Conservation (phyloP, 1,140 invertebrate species). For the Nylanderia fulva region DNA sequence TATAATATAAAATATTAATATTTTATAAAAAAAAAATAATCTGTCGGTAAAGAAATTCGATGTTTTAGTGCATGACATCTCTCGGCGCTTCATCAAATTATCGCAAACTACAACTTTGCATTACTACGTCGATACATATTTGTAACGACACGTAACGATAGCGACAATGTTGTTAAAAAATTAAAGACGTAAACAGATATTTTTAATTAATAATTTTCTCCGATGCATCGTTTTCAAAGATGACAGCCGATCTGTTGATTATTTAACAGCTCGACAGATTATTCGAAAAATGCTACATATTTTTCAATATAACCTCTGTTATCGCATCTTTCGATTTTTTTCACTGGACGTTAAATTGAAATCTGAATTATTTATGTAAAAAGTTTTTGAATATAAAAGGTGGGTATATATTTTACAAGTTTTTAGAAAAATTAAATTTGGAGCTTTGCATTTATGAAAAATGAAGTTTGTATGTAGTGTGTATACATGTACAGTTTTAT, state of each 20-base stretch:
- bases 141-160: no score
- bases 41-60: no score
- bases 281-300: conserved; percentile 18
- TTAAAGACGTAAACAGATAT: no score
- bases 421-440: not conserved
- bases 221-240: not conserved
- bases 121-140: no score
- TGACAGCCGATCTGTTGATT: not conserved
- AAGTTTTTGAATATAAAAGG: conserved; percentile 27
- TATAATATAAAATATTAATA: no score
- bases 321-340: not conserved
- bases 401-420: not conserved
- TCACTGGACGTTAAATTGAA: conserved; percentile 10
- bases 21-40: no score
- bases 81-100: no score
- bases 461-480: not conserved
- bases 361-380: conserved; percentile 33
- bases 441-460: not conserved
- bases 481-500: not conserved
- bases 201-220: not conserved
- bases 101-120: no score
- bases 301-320: not conserved
- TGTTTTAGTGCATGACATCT: no score
- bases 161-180: no score
- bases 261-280: conserved; percentile 10